Evolutionary conservation across 2,888 invertebrate species (phyloP).

Genomic region (Allygus modestus): DNA sequence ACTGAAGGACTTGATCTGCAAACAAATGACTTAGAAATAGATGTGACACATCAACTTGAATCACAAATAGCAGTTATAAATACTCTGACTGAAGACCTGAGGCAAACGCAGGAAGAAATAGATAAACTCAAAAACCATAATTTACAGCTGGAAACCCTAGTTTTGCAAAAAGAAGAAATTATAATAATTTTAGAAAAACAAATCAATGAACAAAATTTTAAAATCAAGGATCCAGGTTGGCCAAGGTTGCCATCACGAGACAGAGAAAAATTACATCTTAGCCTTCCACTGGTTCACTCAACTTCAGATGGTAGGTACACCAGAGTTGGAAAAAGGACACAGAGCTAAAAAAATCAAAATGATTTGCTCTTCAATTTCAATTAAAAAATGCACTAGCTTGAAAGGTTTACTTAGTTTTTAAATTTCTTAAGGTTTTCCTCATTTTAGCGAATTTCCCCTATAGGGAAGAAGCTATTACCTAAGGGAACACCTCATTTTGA

Average conservation of each 20-base stretch:
- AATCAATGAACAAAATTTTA: not conserved
- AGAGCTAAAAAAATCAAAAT: not conserved
- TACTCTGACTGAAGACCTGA: not conserved
- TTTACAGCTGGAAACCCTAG: constrained; percentile 4
- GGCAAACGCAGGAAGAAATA: not conserved
- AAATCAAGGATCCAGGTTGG: not conserved
- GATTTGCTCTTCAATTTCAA: not conserved
- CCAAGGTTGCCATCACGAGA: not conserved
- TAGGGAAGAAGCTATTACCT: too few species aligned
- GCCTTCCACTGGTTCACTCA: not conserved
- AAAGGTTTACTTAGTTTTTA: not conserved
- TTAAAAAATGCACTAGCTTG: not conserved
- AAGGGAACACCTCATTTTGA: too few species aligned
- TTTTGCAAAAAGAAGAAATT: not conserved
- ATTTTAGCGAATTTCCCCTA: too few species aligned
- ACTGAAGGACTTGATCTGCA: constrained; percentile 1
- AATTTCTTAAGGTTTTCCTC: too few species aligned
- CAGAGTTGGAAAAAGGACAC: not conserved
- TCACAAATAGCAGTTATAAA: not conserved
- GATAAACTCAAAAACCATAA: not conserved
- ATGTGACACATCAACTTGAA: not conserved
- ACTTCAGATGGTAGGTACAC: not conserved
- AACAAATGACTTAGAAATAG: not conserved
- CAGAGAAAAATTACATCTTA: not conserved
- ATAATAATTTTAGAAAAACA: not conserved